Conservation (phyloP, 2,797 vertebrate species). For the Craterocephalus amniculus region DNA sequence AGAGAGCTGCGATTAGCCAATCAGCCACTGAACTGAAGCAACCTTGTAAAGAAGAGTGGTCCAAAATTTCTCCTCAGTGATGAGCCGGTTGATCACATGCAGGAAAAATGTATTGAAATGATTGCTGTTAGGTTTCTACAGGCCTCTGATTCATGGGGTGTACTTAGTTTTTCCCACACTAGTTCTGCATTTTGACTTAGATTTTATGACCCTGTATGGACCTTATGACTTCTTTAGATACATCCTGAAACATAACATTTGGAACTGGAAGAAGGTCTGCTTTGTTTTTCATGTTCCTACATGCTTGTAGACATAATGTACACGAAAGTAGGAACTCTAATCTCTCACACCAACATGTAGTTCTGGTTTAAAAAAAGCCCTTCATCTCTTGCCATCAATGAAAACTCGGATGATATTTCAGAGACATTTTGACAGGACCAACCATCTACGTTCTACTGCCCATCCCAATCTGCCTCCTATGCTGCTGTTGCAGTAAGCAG, state of each 20-base stretch:
- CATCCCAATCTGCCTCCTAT: conserved; percentile 20
- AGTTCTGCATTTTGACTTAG: not conserved
- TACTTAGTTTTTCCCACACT: not conserved
- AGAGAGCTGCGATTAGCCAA: not conserved
- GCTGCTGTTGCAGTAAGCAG: conserved; percentile 4
- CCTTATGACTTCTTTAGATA: not conserved
- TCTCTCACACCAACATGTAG: not conserved
- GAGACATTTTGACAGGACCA: conserved; percentile 21
- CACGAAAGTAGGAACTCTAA: conserved; percentile 20
- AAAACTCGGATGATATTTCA: conserved; percentile 25
- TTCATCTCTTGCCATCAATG: conserved; percentile 25
- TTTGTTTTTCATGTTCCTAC: not conserved
- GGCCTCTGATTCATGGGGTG: not conserved
- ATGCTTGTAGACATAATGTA: conserved; percentile 1
- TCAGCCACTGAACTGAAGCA: not conserved
- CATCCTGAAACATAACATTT: not conserved
- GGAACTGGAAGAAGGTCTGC: not conserved
- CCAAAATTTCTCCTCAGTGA: not conserved
- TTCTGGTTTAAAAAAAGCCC: conserved; percentile 41
- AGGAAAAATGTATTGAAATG: not conserved
- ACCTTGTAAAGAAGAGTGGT: not conserved
- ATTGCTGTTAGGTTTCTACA: not conserved
- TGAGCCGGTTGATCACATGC: not conserved
- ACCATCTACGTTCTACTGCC: conserved; percentile 34
- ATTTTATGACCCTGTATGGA: not conserved